Evolutionary conservation across 2,888 invertebrate genomes (phyloP).

Genomic region (Dasysyrphus albostriatus): DNA sequence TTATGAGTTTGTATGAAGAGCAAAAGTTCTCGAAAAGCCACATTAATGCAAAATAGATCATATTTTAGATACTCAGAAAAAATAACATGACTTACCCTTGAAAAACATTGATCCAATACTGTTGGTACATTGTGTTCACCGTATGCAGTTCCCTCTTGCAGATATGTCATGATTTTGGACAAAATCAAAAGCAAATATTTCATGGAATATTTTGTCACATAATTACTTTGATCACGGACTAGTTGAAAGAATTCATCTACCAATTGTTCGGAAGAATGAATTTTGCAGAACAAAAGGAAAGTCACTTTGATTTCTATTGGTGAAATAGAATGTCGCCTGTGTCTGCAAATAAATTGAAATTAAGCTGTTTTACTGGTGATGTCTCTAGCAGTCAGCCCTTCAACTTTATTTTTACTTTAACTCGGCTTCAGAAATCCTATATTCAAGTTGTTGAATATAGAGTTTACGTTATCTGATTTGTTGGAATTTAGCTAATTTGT

Average conservation of each 20-base stretch:
- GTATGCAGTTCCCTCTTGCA: constrained; percentile 82
- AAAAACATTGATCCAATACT: constrained; percentile 81
- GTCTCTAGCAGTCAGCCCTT: too few species aligned
- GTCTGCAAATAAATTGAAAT: constrained; percentile 76
- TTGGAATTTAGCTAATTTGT: too few species aligned
- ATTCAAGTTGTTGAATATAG: too few species aligned
- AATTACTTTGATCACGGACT: constrained; percentile 79
- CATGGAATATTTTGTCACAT: constrained; percentile 81
- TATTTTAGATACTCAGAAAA: too few species aligned
- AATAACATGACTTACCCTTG: constrained; percentile 75
- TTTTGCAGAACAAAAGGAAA: constrained; percentile 82
- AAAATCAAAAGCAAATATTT: constrained; percentile 81
- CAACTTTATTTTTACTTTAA: too few species aligned
- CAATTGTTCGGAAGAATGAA: constrained; percentile 80
- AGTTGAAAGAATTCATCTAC: constrained; percentile 80
- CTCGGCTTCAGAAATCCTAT: too few species aligned
- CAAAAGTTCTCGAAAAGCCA: too few species aligned
- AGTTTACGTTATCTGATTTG: too few species aligned
- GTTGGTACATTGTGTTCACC: constrained; percentile 79
- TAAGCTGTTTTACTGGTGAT: too few species aligned
- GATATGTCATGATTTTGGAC: constrained; percentile 81
- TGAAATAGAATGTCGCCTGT: constrained; percentile 81
- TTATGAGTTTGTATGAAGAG: too few species aligned
- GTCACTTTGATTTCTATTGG: constrained; percentile 82
- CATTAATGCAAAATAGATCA: too few species aligned